Base-by-base conservation (phyloP, 2,888 invertebrate genomes). In the Meganola albula region DNA sequence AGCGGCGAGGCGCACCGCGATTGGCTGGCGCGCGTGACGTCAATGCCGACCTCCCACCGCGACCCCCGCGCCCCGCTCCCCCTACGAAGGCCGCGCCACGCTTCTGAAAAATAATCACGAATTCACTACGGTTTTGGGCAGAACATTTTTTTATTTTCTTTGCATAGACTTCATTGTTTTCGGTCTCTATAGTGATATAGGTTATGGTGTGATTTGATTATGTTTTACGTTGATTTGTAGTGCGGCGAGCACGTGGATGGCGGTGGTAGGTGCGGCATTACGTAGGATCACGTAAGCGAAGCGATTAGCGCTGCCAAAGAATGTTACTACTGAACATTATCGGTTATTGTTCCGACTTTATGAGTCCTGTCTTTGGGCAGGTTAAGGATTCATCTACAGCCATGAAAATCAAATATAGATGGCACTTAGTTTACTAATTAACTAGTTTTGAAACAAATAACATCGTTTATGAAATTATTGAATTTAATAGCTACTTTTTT, bases 31-130 rank as follows among this genome's bases (percentile, higher is more conserved):
- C 67, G 47, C 54, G 75, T 86, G 84, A 83, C 83, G 85, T 82
- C 82, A 83, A 85, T 84, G 70, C 68, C 83, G 84, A 78, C 82
- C 79, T 80, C 79, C 70, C 66, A 54, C 64, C 58, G 56, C 58
- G 58, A 55, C 54, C 58, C 63, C 56, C 55, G 37, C 40, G 48
- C 46, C 56, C 74, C 69, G 54, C 53, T 47, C 48, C 58, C 58
- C 58, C 50, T 63, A 74, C 79, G 80, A 79, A 77, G 80, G 79
- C 74, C 66, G 58, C 60, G 59, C 58, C 61, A 61, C 68, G 69
- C 68, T 63, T 69, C 74, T 68, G 75, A 74, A 82, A 80, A 82
- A 80, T 79, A 79, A 78, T 76, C 78, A 74, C 61, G 69, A 69
- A 74, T n/a, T n/a, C n/a, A n/a, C n/a, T n/a, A n/a, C n/a, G n/a